Percentiles rank a stretch among this genome's conserved stretches.
These are phyloP conservation scores for Gallinago media DNA, from an alignment of 2,113 vertebrate genomes.

Conservation along the genomic window DNA sequence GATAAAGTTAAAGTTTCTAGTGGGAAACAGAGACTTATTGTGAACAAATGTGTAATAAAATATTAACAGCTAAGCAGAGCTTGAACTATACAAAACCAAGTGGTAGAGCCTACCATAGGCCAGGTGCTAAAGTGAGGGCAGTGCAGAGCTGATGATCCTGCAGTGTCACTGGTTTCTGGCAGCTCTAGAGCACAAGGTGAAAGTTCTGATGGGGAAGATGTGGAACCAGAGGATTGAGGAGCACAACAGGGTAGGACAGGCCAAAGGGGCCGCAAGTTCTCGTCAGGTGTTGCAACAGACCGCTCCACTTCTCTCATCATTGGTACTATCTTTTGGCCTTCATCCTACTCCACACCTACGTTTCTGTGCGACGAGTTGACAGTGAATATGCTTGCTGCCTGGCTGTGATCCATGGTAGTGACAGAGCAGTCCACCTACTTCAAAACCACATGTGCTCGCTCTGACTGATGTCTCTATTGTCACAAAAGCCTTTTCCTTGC, in stretches of 20 bases:
- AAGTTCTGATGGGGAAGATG: neutral
- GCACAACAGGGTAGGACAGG: rapidly evolving
- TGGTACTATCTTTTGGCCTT: neutral
- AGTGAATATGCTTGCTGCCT: neutral
- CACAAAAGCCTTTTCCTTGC: neutral
- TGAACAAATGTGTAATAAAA: neutral
- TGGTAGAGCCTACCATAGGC: rapidly evolving
- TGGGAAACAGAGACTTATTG: neutral
- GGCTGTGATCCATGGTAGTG: neutral
- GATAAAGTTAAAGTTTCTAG: neutral
- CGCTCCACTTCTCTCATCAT: neutral
- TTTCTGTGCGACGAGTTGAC: neutral
- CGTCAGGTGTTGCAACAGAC: neutral
- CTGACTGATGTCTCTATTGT: neutral
- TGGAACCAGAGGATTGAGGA: neutral
- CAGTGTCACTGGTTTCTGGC: neutral
- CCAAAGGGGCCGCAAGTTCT: neutral
- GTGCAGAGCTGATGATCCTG: neutral
- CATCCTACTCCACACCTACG: neutral
- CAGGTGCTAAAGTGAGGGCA: neutral
- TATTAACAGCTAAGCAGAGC: neutral
- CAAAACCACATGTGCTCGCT: neutral
- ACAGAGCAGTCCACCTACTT: slow-evolving; percentile 23
- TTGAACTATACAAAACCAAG: neutral
- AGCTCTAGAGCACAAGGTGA: rapidly evolving